Evolutionary conservation across 2,113 vertebrate species (phyloP).

Genomic region (Prietella phreatophila): DNA sequence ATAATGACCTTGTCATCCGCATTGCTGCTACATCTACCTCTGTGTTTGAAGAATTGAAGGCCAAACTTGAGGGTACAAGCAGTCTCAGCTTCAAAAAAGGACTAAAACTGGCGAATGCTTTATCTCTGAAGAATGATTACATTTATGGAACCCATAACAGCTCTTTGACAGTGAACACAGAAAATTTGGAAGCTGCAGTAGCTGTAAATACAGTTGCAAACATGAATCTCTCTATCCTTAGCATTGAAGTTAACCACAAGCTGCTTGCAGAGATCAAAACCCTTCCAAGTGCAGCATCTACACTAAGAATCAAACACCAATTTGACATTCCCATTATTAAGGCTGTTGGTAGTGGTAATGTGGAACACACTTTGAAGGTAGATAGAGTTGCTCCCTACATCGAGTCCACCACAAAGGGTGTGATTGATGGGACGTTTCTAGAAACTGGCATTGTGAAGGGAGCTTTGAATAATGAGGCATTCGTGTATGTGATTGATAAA

Average conservation of each 20-base stretch:
- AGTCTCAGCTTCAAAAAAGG: conserved; percentile 83
- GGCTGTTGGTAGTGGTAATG: conserved; percentile 70
- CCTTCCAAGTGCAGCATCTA: conserved; percentile 75
- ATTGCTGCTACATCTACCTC: conserved; percentile 80
- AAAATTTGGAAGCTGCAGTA: conserved; percentile 69
- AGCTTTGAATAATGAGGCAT: conserved; percentile 74
- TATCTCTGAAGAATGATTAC: conserved; percentile 78
- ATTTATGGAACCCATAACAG: conserved; percentile 82
- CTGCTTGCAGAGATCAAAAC: conserved; percentile 78
- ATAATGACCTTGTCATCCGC: conserved; percentile 81
- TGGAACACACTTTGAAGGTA: conserved; percentile 74
- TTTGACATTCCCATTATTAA: conserved; percentile 70
- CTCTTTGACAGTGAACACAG: conserved; percentile 75
- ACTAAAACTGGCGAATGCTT: conserved; percentile 82
- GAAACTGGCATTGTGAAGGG: conserved; percentile 71
- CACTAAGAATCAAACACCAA: conserved; percentile 72
- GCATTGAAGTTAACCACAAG: conserved; percentile 78
- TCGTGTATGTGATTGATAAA: conserved; percentile 77
- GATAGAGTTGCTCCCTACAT: conserved; percentile 75
- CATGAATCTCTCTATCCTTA: conserved; percentile 70
- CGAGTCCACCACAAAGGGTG: conserved; percentile 72
- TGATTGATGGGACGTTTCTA: conserved; percentile 72
- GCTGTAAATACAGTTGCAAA: conserved; percentile 71
- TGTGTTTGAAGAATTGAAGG: conserved; percentile 76
- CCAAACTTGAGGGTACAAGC: conserved; percentile 84